Conservation (phyloP, 1,140 invertebrate species). For the Atopsyche davidsoni region DNA sequence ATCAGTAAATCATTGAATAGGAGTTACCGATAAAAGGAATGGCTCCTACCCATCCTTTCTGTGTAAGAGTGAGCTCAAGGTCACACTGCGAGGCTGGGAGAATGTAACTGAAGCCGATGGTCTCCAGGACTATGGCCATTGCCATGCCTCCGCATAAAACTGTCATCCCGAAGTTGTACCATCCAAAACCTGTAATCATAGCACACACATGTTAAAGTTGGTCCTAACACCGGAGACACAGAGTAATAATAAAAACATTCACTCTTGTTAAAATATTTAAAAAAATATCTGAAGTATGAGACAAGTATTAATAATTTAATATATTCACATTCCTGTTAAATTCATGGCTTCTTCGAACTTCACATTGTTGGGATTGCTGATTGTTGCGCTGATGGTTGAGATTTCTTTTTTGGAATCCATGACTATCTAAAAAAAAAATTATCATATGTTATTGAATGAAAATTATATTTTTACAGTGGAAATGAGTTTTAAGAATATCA, state of each 20-base stretch:
- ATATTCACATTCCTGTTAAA: no score
- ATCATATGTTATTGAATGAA: not conserved
- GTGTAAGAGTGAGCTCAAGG: conserved; percentile 34
- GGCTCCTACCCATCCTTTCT: conserved; percentile 37
- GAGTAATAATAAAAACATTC: no score
- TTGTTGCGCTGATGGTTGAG: not conserved
- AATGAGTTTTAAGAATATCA: not conserved
- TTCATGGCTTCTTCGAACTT: conserved; percentile 14
- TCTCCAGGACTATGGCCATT: conserved; percentile 32
- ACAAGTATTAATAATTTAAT: no score
- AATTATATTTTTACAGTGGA: not conserved
- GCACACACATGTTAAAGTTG: not conserved
- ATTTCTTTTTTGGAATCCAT: conserved; percentile 1
- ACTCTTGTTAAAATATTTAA: no score
- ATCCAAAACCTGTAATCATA: conserved; percentile 16
- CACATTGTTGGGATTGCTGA: not conserved
- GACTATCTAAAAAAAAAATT: not conserved
- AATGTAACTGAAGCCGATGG: conserved; percentile 26
- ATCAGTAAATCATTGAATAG: no score
- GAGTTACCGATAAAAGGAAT: conserved; percentile 36
- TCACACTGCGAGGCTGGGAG: conserved; percentile 42
- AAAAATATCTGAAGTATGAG: no score
- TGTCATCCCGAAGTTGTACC: conserved; percentile 31
- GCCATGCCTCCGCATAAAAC: conserved; percentile 38
- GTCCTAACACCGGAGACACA: not conserved